Evolutionary conservation across 2,797 vertebrate genomes (phyloP).

Genomic region (Gallirallus australis): DNA sequence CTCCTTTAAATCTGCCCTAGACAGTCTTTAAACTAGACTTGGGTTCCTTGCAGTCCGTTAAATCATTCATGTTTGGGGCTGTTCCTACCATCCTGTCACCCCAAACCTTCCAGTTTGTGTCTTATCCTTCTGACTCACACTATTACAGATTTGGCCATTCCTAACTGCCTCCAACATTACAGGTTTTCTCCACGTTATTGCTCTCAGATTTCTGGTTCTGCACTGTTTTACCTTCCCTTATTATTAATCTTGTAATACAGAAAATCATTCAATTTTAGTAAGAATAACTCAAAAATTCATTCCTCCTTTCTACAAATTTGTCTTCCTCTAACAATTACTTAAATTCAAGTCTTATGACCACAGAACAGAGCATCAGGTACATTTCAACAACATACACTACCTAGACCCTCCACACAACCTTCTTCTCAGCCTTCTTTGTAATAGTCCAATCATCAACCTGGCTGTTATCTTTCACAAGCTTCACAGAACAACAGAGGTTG

Average conservation of each 20-base stretch:
- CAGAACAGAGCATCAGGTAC: background rate
- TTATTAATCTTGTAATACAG: background rate
- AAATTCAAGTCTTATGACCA: background rate
- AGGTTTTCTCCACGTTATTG: background rate
- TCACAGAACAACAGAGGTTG: background rate
- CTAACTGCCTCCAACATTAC: background rate
- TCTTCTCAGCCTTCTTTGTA: rapidly evolving
- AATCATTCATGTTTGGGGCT: background rate
- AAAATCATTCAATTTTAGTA: background rate
- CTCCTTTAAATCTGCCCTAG: background rate
- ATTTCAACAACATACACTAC: background rate
- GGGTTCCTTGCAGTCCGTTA: background rate
- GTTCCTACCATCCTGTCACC: background rate
- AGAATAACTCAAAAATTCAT: background rate
- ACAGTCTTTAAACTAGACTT: background rate
- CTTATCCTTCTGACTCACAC: background rate
- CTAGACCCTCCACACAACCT: background rate
- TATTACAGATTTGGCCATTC: background rate
- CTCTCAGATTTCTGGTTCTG: background rate
- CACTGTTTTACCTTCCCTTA: background rate
- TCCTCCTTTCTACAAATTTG: background rate
- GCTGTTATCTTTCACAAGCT: background rate
- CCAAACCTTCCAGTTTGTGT: background rate
- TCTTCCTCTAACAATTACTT: background rate
- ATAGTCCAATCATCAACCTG: background rate